Base-by-base conservation (phyloP, 2,113 vertebrate species). In the Ciconia stormi region DNA sequence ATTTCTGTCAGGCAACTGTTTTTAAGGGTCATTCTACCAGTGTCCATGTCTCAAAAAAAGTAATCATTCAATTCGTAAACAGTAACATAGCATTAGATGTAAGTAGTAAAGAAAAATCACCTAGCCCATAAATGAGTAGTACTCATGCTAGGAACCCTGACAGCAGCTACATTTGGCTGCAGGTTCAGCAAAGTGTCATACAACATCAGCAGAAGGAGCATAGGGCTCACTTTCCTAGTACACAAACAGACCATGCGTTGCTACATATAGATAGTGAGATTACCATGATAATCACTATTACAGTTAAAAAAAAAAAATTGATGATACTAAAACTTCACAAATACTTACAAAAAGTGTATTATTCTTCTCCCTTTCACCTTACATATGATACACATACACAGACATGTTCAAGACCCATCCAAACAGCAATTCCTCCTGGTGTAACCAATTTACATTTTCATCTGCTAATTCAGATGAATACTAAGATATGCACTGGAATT, bases 241-340 rank as follows among this genome's bases (percentile, higher is more conserved):
- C 11, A 46, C 16, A 73, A 40, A 40, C 0, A 3, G 25, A 49
- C 44, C 26, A 17, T 4, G n/a, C 2, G 0, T 7, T 66, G 30
- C 23, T 49, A 27, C 30, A 49, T 7, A 47, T 5, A 21, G 23
- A n/a, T 6, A 58, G 36, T 32, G 26, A 83, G 13, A 42, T 22
- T 59, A 23, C 5, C 55, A 44, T 2, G 7, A 4, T 4, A 73
- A 65, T 22, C 15, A n/a, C 21, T 34, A 46, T 27, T n/a, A 18
- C 49, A 46, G 18, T 46, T 44, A 34, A 34, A 3, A 8, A 42
- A 73, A n/a, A 26, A 72, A 18, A 17, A 61, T 9, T 11, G 5
- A 29, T 19, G 4, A 46, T 20, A 29, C 4, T 30, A 22, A 29
- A 46, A 27, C 30, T 53, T 86, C 36, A 71, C 19, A 55, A 78